Conservation (phyloP, 1,140 invertebrate species). For the Brachionus sp. region DNA sequence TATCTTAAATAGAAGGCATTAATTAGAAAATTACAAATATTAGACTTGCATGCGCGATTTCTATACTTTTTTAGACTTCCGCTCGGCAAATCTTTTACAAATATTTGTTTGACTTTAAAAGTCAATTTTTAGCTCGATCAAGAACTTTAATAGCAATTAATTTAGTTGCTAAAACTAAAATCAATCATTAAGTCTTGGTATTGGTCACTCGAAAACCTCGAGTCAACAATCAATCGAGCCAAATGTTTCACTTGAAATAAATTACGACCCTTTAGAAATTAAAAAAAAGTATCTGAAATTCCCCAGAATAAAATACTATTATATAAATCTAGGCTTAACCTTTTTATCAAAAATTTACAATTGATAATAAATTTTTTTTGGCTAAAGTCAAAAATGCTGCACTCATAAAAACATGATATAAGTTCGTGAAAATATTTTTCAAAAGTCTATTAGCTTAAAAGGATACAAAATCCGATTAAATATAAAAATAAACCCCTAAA, state of each 20-base stretch:
- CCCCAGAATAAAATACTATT: neutral
- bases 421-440: neutral
- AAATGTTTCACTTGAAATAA: neutral
- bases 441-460: neutral
- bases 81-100: neutral
- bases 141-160: neutral
- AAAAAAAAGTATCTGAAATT: neutral
- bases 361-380: neutral
- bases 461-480: neutral
- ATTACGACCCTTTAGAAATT: neutral
- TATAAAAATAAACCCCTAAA: neutral
- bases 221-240: neutral
- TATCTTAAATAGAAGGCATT: neutral
- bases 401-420: neutral
- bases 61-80: neutral
- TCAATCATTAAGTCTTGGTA: neutral
- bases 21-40: slow-evolving; percentile 40
- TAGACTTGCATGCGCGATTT: slow-evolving; percentile 8
- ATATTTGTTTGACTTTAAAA: neutral
- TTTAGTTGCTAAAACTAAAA: slow-evolving; percentile 1
- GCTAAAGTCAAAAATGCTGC: neutral
- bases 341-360: neutral
- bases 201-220: neutral
- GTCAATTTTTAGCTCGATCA: neutral
- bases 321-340: neutral